Evolutionary conservation across 2,888 invertebrate species (phyloP), one percentile per base, ranked within the genome.

Genomic region (Caenorhabditis zanzibari): DNA sequence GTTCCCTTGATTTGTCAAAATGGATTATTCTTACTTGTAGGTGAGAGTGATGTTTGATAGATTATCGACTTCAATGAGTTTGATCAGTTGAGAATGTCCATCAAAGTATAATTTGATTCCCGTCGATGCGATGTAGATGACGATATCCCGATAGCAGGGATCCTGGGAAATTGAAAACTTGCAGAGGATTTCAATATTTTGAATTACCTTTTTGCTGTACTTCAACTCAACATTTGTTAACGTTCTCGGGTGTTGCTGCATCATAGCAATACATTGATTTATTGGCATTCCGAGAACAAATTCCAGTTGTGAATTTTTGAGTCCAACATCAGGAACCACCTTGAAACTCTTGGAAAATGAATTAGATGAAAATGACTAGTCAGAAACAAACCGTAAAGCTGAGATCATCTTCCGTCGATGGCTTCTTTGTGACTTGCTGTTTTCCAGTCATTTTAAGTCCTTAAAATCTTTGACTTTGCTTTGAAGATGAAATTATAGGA

Each of bases 41-140:
- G 96, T 97, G 93, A 99, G 95, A 93, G 97, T 97, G 85, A 98
- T 96, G 94, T 96, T 95, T 94, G 96, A 96, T 96, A 98, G 96
- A 94, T 96, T 96, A 93, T 97, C 97, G 90, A 98, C 96, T 94
- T 98, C 98, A 94, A 99, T 84, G 87, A 95, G 94, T 93, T 97
- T 98, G 90, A 98, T 95, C 92, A 97, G 95, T 93, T 98, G 98
- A 61, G 95, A 95, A 74, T 96, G 95, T 49, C 98, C 96, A 94
- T 99, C 98, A 93, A 98, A 99, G 94, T 97, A 96, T 91, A 99
- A 95, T 93, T 97, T 95, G 88, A 99, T 95, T 63, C 98, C 98
- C 94, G 98, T 98, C 93, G 96, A 96, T 73, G 97, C 96, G 94
- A 99, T 95, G 94, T 97, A 96, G 93, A 99, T 95, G 91, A 97